Evolutionary conservation across 2,888 invertebrate genomes (phyloP), one percentile per base, ranked within the genome.

Genomic region (Malthinus seriepunctatus): DNA sequence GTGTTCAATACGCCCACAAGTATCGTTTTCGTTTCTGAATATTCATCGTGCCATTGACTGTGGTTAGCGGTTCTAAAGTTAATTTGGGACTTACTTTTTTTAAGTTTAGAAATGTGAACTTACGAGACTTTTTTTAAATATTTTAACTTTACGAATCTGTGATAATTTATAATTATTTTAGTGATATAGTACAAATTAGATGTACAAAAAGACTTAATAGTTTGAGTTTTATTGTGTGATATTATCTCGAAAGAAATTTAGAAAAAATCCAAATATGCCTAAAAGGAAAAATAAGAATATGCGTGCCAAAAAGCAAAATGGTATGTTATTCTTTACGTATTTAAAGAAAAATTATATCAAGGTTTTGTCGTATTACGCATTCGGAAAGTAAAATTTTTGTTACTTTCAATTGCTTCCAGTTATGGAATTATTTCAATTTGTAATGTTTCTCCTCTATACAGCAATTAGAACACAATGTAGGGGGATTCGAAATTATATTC

Each of bases 251-350:
- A 37, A 38, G 37, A 48, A 46, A 32, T 3, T 52, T 48, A 44
- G 45, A 45, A 52, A 34, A n/a, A 12, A 11, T 23, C 8, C 34
- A 5, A 15, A 60, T 71, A 72, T 64, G 72, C 48, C 69, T 66
- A 70, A 64, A 52, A 69, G 68, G 66, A 73, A 67, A 61, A 71
- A 69, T 55, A 69, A 72, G 46, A 71, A 71, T 59, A 73, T 70
- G 67, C 63, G 73, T 60, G 68, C 71, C 61, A 75, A 71, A 67
- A 73, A 74, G 62, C 70, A 71, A 51, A 73, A 74, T 56, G 74
- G 74, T 75, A 71, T 54, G 72, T 66, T 50, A 56, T 5, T 39
- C 14, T 23, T 23, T 23, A 23, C 23, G 5, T 23, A 23, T 23
- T 23, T 23, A 23, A 23, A 23, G 23, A 23, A 23, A 23, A 23